These are phyloP conservation scores for Melanotus villosus DNA, from an alignment of 2,888 invertebrate genomes.

Conservation along the genomic window DNA sequence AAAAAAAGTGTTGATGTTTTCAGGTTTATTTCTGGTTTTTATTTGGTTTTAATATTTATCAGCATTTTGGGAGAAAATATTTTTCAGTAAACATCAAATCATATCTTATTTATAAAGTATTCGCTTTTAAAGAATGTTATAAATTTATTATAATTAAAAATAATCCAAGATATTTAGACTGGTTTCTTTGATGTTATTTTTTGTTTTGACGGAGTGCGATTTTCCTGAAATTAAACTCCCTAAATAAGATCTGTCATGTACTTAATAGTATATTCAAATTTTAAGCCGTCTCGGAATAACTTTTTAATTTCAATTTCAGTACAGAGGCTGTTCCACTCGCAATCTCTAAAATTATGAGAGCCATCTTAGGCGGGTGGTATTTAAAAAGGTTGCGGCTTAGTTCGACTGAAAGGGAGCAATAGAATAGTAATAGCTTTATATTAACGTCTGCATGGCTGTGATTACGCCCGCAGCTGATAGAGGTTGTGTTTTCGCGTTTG, in stretches of 20 bases:
- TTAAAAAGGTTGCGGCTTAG: constrained; percentile 64
- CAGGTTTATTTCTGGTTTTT: too few species aligned
- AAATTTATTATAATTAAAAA: too few species aligned
- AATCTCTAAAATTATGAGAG: constrained; percentile 64
- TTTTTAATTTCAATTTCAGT: constrained; percentile 62
- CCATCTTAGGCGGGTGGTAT: constrained; percentile 59
- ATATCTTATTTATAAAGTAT: too few species aligned
- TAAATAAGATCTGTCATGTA: constrained; percentile 41
- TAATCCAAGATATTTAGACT: too few species aligned
- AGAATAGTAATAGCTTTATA: constrained; percentile 67
- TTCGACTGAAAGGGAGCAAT: constrained; percentile 63
- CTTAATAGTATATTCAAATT: constrained; percentile 52
- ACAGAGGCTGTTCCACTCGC: constrained; percentile 56
- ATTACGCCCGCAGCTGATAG: constrained; percentile 57
- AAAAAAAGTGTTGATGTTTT: too few species aligned
- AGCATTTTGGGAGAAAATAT: too few species aligned
- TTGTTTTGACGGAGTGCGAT: constrained; percentile 1
- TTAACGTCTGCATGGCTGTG: constrained; percentile 65
- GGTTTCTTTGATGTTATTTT: not conserved
- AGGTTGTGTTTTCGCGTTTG: constrained; percentile 42
- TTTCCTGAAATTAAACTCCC: constrained; percentile 30
- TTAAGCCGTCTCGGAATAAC: constrained; percentile 53
- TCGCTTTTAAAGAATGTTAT: too few species aligned
- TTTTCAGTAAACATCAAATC: too few species aligned
- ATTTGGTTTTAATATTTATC: too few species aligned